Evolutionary conservation across 1,140 invertebrate genomes (phyloP).

Genomic region (Philotrypesis tridentata): DNA sequence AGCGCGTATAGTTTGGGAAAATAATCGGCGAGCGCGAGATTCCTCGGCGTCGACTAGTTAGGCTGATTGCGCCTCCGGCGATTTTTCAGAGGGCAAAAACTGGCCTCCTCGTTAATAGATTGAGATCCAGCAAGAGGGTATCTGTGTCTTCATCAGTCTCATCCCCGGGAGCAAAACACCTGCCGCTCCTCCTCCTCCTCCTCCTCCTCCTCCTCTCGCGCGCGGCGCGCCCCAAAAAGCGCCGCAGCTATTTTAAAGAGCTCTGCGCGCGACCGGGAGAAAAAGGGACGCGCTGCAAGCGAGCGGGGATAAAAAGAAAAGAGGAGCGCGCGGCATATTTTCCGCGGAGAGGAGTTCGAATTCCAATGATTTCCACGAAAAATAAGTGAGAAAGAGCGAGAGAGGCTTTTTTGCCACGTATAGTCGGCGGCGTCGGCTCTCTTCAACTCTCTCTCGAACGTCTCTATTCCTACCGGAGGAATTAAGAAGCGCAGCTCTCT

Average conservation of each 20-base stretch:
- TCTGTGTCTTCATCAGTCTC: conserved; percentile 12
- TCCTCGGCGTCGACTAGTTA: not conserved
- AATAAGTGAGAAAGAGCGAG: too few species aligned
- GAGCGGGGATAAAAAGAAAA: not conserved
- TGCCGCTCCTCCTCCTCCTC: not conserved
- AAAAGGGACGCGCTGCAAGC: not conserved
- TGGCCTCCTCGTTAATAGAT: conserved; percentile 18
- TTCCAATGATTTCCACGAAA: conserved; percentile 7
- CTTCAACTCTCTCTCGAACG: not conserved
- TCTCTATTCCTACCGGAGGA: conserved; percentile 16
- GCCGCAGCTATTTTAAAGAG: not conserved
- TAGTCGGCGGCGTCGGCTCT: conserved; percentile 48
- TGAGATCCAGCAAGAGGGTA: not conserved
- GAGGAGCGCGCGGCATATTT: not conserved
- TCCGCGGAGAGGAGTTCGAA: not conserved
- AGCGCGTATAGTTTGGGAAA: not conserved
- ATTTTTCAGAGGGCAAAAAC: conserved; percentile 15
- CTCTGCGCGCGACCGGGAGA: not conserved
- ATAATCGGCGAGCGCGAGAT: not conserved
- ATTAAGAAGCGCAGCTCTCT: conserved; percentile 25
- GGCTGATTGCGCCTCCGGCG: not conserved
- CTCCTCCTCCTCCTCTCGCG: too few species aligned
- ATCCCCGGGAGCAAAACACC: not conserved
- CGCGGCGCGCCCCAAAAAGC: not conserved
- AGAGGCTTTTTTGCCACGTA: conserved; percentile 48